Evolutionary conservation across 1,140 invertebrate genomes (phyloP).

Genomic region (Drosophila virilis): DNA sequence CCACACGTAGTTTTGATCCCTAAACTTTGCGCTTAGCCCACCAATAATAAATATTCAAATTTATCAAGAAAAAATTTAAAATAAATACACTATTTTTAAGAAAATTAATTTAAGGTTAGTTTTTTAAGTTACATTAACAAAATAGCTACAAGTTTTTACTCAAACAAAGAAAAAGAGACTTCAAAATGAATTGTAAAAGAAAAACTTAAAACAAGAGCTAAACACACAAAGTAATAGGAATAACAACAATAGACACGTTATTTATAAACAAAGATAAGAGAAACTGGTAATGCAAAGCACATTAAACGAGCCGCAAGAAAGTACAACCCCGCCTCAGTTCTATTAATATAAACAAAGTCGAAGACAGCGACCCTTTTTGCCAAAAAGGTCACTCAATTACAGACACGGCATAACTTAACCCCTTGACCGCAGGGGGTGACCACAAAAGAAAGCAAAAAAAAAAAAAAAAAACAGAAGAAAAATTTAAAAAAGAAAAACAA

Average conservation of each 20-base stretch:
- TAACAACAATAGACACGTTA: constrained; percentile 8
- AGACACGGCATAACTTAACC: constrained; percentile 46
- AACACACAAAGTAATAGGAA: constrained; percentile 1
- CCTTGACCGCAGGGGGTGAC: constrained; percentile 13
- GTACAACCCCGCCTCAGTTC: not conserved
- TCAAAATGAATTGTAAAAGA: not conserved
- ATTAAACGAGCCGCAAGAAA: constrained; percentile 26
- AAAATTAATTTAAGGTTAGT: too few species aligned
- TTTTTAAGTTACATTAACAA: too few species aligned
- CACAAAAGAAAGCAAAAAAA: constrained; percentile 6
- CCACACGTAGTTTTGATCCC: too few species aligned
- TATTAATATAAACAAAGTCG: constrained; percentile 40
- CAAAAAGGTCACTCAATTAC: constrained; percentile 55
- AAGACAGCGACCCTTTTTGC: constrained; percentile 16
- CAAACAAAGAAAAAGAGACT: too few species aligned
- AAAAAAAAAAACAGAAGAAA: constrained; percentile 13
- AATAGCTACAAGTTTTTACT: too few species aligned
- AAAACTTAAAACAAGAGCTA: constrained; percentile 17
- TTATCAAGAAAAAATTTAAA: too few species aligned
- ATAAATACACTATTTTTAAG: too few species aligned
- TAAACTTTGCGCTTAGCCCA: too few species aligned
- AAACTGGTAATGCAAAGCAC: constrained; percentile 2
- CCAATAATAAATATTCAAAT: too few species aligned
- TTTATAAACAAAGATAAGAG: constrained; percentile 33
- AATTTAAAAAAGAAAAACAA: constrained; percentile 11